A percentile compares a stretch with the other conserved stretches of the same genome.
Evolutionary conservation across 2,888 invertebrate genomes (phyloP).

Genomic region (Apamea monoglypha): DNA sequence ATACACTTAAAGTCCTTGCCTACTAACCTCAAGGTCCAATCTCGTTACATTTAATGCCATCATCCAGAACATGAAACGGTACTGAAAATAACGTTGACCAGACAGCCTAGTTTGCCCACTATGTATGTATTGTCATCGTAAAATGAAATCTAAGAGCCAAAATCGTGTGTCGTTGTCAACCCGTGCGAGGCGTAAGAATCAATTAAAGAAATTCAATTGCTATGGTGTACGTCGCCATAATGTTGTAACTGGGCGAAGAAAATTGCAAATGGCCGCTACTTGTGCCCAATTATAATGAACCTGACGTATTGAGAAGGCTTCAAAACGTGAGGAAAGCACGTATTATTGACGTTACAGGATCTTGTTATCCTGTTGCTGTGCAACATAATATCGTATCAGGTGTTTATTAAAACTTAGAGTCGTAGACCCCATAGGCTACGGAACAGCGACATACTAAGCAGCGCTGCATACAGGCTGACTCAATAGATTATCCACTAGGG

Average conservation of each 20-base stretch:
- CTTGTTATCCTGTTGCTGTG: not conserved
- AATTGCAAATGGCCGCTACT: slow-evolving; percentile 46
- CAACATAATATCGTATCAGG: slow-evolving; percentile 24
- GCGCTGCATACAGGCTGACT: not conserved
- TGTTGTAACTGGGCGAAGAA: slow-evolving; percentile 37
- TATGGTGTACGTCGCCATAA: slow-evolving; percentile 15
- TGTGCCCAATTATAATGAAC: slow-evolving; percentile 26
- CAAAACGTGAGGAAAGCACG: slow-evolving; percentile 45
- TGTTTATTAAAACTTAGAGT: not conserved
- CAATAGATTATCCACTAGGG: not conserved
- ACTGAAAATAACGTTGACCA: slow-evolving; percentile 17
- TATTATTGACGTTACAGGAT: slow-evolving; percentile 18
- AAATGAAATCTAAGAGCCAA: slow-evolving; percentile 29
- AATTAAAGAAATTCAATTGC: slow-evolving; percentile 42
- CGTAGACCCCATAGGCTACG: not conserved
- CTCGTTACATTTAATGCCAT: slow-evolving; percentile 29
- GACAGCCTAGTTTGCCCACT: slow-evolving; percentile 4
- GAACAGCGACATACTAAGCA: not conserved
- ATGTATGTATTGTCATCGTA: slow-evolving; percentile 12
- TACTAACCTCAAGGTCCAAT: slow-evolving; percentile 41
- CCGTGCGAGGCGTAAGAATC: slow-evolving; percentile 19
- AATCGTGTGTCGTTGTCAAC: slow-evolving; percentile 15
- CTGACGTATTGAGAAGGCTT: not conserved
- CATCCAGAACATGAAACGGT: slow-evolving; percentile 38
- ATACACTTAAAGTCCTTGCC: slow-evolving; percentile 12